These are phyloP conservation scores for Panthera leo DNA, from an alignment of 2,113 vertebrate genomes.

Conservation along the genomic window DNA sequence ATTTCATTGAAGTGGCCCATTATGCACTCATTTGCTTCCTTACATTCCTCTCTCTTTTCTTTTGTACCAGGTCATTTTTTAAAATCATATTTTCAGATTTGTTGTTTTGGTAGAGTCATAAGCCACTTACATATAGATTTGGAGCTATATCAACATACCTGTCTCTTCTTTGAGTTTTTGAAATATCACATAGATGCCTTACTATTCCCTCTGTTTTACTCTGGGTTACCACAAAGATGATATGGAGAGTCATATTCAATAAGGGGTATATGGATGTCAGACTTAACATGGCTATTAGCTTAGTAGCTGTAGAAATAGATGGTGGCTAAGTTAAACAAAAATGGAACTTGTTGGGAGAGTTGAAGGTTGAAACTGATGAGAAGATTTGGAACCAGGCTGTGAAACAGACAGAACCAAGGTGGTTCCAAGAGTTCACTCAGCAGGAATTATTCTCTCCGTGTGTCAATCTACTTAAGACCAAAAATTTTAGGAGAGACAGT, in stretches of 20 bases:
- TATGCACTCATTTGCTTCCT: not conserved
- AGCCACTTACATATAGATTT: not conserved
- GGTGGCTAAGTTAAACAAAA: not conserved
- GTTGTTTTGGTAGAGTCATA: not conserved
- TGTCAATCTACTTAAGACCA: not conserved
- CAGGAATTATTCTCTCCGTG: not conserved
- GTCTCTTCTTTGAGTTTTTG: slow-evolving; percentile 7
- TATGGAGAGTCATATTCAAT: not conserved
- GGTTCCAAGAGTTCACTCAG: not conserved
- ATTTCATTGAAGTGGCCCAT: not conserved
- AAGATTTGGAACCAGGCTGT: not conserved
- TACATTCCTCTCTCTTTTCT: slow-evolving; percentile 16
- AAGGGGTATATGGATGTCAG: not conserved
- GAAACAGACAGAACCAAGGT: not conserved
- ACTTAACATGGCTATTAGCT: not conserved
- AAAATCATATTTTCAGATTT: not conserved
- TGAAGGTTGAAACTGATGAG: not conserved
- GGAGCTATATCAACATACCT: not conserved
- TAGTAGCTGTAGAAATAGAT: not conserved
- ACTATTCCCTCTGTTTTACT: not conserved
- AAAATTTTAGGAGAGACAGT: not conserved
- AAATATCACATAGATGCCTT: not conserved
- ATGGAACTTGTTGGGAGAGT: not conserved
- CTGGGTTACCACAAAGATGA: not conserved
- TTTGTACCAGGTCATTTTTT: slow-evolving; percentile 19